Evolutionary conservation across 2,113 vertebrate genomes (phyloP), one percentile per base, ranked within the genome.

Genomic region (Chaetodon trifascialis): DNA sequence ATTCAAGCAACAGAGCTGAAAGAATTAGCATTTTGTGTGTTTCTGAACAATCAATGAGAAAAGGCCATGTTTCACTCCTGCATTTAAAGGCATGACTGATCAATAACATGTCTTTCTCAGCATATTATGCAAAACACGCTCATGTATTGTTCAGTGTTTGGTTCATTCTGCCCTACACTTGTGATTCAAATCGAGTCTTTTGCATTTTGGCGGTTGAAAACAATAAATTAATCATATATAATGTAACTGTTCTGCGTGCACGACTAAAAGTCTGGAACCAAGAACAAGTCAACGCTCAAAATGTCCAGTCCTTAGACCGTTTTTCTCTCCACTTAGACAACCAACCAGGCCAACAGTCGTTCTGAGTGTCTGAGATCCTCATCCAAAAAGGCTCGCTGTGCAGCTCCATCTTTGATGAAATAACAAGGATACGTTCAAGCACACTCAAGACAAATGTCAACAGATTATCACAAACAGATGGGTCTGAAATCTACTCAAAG

Each of bases 401-500:
- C 68, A 69, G 68, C 23, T 56, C 36, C 15, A 34, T 56, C 63
- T 52, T 15, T 46, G 19, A 68, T 70, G 15, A 83, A 85, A 87
- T 59, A 2, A 59, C 76, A 44, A 1, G 25, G 56, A 69, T 42
- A 23, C 47, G 71, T 25, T 83, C 42, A n/a, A 40, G 17, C 36
- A 51, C 23, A 47, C 65, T 68, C 17, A 4, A 60, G 70, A 80
- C 55, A 72, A 66, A 75, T 54, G 72, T 85, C 76, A 80, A 62
- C 54, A 34, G 80, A 83, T 73, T 49, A 78, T 30, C 21, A 60
- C 7, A 6, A 72, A 79, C 65, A 81, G 73, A 77, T 75, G 75
- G 73, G 10, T 72, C 52, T 87, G 76, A 90, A 75, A 89, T 82
- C 80, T 46, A 52, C 76, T 81, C 73, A 46, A 47, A 65, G 51